Evolutionary conservation across 2,113 vertebrate genomes (phyloP).

Genomic region (Laticauda colubrina): DNA sequence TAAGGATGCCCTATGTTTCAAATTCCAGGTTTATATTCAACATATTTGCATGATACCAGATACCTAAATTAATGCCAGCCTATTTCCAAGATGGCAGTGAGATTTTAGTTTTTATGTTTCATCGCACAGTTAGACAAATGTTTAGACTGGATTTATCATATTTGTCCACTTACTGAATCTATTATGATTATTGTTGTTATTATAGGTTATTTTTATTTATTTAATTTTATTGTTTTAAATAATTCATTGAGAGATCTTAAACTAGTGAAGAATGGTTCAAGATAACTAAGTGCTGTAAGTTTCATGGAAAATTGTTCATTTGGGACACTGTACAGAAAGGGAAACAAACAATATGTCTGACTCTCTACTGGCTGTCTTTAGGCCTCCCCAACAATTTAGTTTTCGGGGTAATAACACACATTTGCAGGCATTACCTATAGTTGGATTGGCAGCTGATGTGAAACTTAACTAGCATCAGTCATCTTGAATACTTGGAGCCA

Average conservation of each 20-base stretch:
- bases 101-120: background rate
- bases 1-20: background rate
- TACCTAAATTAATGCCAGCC: background rate
- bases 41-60: background rate
- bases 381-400: background rate
- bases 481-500: background rate
- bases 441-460: background rate
- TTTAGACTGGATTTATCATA: background rate
- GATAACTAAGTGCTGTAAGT: background rate
- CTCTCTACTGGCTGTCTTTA: background rate
- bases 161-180: background rate
- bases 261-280: background rate
- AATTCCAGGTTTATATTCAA: background rate
- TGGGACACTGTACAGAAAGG: background rate
- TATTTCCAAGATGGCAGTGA: background rate
- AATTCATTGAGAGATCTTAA: background rate
- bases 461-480: background rate
- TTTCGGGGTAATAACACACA: background rate
- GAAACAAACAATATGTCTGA: background rate
- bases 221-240: background rate
- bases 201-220: background rate
- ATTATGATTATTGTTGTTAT: background rate
- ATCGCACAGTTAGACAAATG: background rate
- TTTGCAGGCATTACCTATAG: background rate
- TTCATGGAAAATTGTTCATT: background rate